Conservation (phyloP, 1,140 invertebrate genomes). For the Ctenoplectra terminalis region DNA sequence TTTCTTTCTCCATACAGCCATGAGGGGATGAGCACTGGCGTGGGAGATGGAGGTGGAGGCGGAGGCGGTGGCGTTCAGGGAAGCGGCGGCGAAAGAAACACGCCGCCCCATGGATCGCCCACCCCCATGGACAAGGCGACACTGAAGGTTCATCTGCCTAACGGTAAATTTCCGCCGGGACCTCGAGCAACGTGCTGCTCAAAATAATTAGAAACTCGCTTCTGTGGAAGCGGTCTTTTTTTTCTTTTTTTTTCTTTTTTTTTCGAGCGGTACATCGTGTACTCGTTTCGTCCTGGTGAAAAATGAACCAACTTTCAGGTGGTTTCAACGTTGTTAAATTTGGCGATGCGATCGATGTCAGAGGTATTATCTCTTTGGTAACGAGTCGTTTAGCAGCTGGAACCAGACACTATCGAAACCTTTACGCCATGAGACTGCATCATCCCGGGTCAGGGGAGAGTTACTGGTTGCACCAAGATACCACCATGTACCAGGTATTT, state of each 20-base stretch:
- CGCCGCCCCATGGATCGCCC: slow-evolving; percentile 83
- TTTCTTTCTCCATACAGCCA: slow-evolving; percentile 81
- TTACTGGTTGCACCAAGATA: slow-evolving; percentile 94
- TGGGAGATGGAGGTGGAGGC: slow-evolving; percentile 76
- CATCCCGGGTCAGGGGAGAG: slow-evolving; percentile 90
- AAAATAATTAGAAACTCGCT: not conserved
- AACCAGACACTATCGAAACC: slow-evolving; percentile 89
- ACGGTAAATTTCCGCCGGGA: slow-evolving; percentile 81
- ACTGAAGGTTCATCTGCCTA: slow-evolving; percentile 91
- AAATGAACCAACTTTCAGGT: slow-evolving; percentile 74
- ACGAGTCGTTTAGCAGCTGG: slow-evolving; percentile 90
- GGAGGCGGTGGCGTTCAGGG: slow-evolving; percentile 78
- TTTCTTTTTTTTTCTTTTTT: too few relatives aligned
- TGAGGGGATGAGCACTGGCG: slow-evolving; percentile 85
- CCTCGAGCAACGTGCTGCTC: too few relatives aligned
- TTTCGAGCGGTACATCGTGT: rapidly evolving
- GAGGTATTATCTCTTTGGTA: slow-evolving; percentile 89
- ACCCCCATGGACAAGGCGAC: slow-evolving; percentile 83
- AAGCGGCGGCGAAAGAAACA: slow-evolving; percentile 82
- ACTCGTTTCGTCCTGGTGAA: too few relatives aligned
- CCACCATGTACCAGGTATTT: slow-evolving; percentile 90
- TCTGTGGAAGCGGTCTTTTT: too few relatives aligned
- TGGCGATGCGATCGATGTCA: slow-evolving; percentile 93
- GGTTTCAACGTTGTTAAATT: slow-evolving; percentile 95
- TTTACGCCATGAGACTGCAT: slow-evolving; percentile 92